These are phyloP conservation scores for Micropoecilia bifurca DNA, from an alignment of 2,797 vertebrate species.

Conservation along the genomic window DNA sequence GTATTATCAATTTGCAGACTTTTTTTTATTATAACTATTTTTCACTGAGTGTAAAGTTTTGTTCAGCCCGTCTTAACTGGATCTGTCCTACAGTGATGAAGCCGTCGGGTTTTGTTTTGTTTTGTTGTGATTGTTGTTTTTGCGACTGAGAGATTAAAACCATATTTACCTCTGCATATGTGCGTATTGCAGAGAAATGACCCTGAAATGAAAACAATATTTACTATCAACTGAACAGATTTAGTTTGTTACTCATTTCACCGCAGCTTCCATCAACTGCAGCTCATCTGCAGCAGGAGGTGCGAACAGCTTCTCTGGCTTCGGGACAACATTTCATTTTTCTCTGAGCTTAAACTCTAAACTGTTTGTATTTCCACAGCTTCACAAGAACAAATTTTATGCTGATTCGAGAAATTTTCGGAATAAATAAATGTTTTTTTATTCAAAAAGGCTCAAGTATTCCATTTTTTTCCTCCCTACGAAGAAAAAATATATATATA, in stretches of 20 bases:
- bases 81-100: background rate
- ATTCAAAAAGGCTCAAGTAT: background rate
- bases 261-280: background rate
- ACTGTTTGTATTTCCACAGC: conserved; percentile 1
- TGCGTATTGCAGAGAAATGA: background rate
- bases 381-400: background rate
- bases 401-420: background rate
- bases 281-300: conserved; percentile 1
- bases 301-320: background rate
- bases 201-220: background rate
- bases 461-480: background rate
- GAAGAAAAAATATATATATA: background rate
- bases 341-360: background rate
- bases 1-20: background rate
- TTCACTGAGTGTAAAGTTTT: too few species aligned
- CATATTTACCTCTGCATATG: background rate
- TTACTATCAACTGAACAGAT: background rate
- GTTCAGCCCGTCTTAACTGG: background rate
- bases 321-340: background rate
- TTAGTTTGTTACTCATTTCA: background rate
- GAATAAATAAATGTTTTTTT: background rate
- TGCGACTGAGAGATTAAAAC: background rate
- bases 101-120: background rate
- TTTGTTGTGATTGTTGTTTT: too few species aligned
- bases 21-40: background rate